Evolutionary conservation across 1,140 invertebrate species (phyloP), one percentile per base, ranked within the genome.

Genomic region (Thaumatotibia leucotreta): DNA sequence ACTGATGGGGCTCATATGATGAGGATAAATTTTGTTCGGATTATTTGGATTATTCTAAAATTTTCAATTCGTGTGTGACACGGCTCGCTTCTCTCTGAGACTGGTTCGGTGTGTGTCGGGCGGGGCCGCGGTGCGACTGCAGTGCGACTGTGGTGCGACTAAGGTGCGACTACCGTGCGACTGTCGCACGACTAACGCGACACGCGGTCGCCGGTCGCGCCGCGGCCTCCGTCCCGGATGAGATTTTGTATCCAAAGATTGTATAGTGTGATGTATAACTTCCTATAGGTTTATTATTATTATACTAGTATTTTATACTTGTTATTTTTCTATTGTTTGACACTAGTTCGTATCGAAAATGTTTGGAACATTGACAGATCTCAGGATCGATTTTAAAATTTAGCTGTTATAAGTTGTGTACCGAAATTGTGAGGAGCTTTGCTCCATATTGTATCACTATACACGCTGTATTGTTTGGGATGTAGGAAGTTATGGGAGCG

Each of bases 161-260:
- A 14, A 8, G 14, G 39, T 17, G 20, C 39, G 39, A 20, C 39
- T 6, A 17, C 10, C 35, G 35, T n/a, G 35, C n/a, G 35, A 39
- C 35, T 39, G 1, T 5, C n/a, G 35, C 35, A n/a, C n/a, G n/a
- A n/a, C n/a, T n/a, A n/a, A n/a, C n/a, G n/a, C n/a, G n/a, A n/a
- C n/a, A n/a, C n/a, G 33, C 24, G 10, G 31, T 6, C 14, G 61
- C 64, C 49, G 50, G 67, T 65, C 50, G 49, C 29, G 62, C 62
- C 32, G 58, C 8, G 49, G 8, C 35, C 23, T 65, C 75, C 5
- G 39, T 20, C 39, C 39, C 70, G 76, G 32, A 73, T 67, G 70
- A 77, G 72, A 80, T 83, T 85, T 87, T 87, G 85, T 89, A 88
- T 89, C 87, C 87, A 89, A 89, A 89, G 85, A 89, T 86, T 86